Evolutionary conservation across 1,140 invertebrate genomes (phyloP), one percentile per base, ranked within the genome.

Genomic region (Linepithema humile): DNA sequence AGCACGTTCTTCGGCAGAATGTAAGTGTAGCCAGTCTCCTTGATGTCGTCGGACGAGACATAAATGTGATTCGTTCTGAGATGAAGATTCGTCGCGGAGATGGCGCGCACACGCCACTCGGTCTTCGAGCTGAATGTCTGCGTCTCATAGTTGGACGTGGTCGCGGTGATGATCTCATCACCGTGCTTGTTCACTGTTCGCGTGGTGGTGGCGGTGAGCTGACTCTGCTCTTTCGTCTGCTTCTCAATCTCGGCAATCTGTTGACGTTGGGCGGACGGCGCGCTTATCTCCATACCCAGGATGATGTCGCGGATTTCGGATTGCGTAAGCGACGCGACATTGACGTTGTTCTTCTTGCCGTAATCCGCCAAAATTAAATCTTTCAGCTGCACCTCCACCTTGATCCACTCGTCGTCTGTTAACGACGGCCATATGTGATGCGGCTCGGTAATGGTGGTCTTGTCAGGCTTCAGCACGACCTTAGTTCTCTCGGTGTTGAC

Each of bases 181-280:
- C 99, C 99, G 91, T 99, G 99, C 93, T 99, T 99, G 94, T 99
- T 99, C 7, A 99, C 99, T 0, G 99, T 99, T 75, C 98, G 95
- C 0, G 99, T 99, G 0, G 99, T 99, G 0, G 99, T 99, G 0
- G 99, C 99, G 0, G 99, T 99, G 0, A 99, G 95, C 91, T 99
- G 99, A 15, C 98, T 99, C 93, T 99, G 99, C 94, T 99, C 99
- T 92, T 99, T 99, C 6, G 99, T 99, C 94, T 99, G 99, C 93
- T 99, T 99, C 94, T 99, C 99, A 90, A 99, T 99, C 94, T 99
- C 99, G 1, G 99, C 99, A 88, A 99, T 99, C 94, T 99, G 99
- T 93, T 99, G 99, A 64, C 99, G 95, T 93, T 99, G 99, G 0
- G 99, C 98, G 0, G 98, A 99, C 0, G 99, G 99, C 0, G 99